Evolutionary conservation across 2,888 invertebrate genomes (phyloP).

Genomic region (Ornithoptera priamus): DNA sequence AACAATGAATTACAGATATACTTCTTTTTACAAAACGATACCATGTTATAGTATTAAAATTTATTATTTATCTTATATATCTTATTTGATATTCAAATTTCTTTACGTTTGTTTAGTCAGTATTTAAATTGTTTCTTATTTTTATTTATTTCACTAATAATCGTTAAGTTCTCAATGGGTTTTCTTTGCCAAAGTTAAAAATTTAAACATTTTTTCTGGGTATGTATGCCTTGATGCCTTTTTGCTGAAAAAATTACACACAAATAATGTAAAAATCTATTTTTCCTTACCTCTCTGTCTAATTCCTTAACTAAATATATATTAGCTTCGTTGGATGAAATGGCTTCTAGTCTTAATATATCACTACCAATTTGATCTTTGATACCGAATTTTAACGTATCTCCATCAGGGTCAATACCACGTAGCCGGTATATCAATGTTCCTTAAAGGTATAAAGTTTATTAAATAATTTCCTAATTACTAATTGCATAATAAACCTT

Average conservation of each 20-base stretch:
- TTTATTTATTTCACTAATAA: too few species aligned
- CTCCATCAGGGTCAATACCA: constrained; percentile 93
- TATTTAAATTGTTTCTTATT: too few species aligned
- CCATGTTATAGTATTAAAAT: too few species aligned
- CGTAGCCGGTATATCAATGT: constrained; percentile 89
- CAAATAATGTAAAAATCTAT: not conserved
- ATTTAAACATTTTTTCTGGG: too few species aligned
- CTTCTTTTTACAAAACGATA: too few species aligned
- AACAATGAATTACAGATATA: too few species aligned
- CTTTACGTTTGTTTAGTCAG: too few species aligned
- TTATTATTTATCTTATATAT: too few species aligned
- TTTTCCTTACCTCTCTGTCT: constrained; percentile 88
- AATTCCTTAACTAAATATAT: constrained; percentile 93
- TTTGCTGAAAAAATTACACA: not conserved
- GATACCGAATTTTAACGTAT: constrained; percentile 89
- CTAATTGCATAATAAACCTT: too few species aligned
- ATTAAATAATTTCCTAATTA: constrained; percentile 2
- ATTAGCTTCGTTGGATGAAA: constrained; percentile 90
- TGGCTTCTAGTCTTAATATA: constrained; percentile 90
- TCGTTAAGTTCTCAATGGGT: too few species aligned
- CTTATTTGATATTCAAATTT: too few species aligned
- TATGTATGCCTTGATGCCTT: not conserved
- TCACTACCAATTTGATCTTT: constrained; percentile 89
- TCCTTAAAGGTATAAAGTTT: constrained; percentile 77
- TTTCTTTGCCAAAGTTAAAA: too few species aligned